Conservation (phyloP, 2,113 vertebrate genomes). For the Ptychochromis oligacanthus region DNA sequence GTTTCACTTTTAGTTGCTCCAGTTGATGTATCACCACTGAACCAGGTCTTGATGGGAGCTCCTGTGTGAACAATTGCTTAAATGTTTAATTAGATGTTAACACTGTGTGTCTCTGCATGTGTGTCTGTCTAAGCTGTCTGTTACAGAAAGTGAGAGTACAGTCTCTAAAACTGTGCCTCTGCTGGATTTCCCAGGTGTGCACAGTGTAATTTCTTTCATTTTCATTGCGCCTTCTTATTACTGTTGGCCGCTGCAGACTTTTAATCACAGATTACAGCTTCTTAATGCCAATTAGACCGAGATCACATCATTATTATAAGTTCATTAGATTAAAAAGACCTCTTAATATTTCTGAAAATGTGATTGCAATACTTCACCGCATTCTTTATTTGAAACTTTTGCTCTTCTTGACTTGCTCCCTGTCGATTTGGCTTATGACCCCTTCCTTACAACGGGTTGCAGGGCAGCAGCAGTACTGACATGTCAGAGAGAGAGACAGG, state of each 20-base stretch:
- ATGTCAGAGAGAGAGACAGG: too few species aligned
- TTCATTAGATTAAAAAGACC: neutral
- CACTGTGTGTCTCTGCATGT: slow-evolving; percentile 4
- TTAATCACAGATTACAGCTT: slow-evolving; percentile 45
- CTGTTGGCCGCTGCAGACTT: neutral
- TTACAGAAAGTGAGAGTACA: slow-evolving; percentile 7
- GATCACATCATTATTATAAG: neutral
- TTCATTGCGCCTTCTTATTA: slow-evolving; percentile 19
- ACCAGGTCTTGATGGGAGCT: slow-evolving; percentile 29
- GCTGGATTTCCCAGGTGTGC: slow-evolving; percentile 52
- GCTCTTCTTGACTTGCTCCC: neutral
- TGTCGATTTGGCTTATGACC: fast-evolving
- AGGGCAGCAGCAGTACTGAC: neutral
- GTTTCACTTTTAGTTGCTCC: neutral
- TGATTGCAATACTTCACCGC: neutral
- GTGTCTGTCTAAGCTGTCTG: neutral
- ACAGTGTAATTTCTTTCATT: slow-evolving; percentile 23
- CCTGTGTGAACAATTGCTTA: slow-evolving; percentile 42
- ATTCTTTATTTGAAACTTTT: slow-evolving; percentile 15
- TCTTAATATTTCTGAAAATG: neutral
- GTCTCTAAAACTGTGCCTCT: slow-evolving; percentile 26
- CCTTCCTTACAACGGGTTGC: neutral
- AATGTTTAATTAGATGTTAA: slow-evolving; percentile 50
- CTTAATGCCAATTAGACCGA: neutral
- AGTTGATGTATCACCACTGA: slow-evolving; percentile 29